Percentiles rank a stretch among this genome's conserved stretches.
phyloP scores from a whole-genome alignment of 2,113 vertebrate genomes.

The Silurus asotus region DNA sequence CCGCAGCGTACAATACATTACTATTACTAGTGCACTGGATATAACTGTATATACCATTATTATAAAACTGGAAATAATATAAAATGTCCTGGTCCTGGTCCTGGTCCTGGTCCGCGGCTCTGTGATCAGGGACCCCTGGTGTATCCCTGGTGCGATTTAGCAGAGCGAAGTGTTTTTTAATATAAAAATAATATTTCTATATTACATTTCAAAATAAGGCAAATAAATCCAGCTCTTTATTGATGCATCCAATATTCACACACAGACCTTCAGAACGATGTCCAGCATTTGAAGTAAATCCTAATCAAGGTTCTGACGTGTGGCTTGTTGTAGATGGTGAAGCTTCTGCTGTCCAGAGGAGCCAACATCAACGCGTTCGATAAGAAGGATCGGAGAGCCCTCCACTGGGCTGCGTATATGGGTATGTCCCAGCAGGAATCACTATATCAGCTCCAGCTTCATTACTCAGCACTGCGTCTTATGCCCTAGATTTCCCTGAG shows the following conservation, averaged over 20 bases:
- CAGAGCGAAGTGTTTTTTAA: too few species aligned
- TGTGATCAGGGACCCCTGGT: too few species aligned
- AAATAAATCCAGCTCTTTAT: background rate
- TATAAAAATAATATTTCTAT: too few species aligned
- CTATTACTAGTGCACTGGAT: background rate
- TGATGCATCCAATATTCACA: background rate
- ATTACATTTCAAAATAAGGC: too few species aligned
- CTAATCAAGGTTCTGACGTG: background rate
- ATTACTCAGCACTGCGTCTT: slow-evolving; percentile 18
- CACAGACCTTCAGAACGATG: background rate
- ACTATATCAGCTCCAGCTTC: background rate
- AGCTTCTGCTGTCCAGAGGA: slow-evolving; percentile 92
- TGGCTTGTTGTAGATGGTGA: slow-evolving; percentile 85
- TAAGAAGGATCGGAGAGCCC: slow-evolving; percentile 97
- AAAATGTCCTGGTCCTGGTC: too few species aligned
- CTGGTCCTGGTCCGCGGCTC: too few species aligned
- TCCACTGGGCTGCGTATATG: slow-evolving; percentile 99
- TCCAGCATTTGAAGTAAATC: background rate
- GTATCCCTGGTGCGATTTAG: too few species aligned
- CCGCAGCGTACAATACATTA: background rate
- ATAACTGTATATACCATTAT: background rate
- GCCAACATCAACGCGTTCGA: slow-evolving; percentile 99
- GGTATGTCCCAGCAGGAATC: slow-evolving; percentile 72
- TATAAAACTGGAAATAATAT: too few species aligned
- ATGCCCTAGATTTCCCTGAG: background rate